Conservation (phyloP, 2,888 invertebrate species). For the Clitarchus hookeri region DNA sequence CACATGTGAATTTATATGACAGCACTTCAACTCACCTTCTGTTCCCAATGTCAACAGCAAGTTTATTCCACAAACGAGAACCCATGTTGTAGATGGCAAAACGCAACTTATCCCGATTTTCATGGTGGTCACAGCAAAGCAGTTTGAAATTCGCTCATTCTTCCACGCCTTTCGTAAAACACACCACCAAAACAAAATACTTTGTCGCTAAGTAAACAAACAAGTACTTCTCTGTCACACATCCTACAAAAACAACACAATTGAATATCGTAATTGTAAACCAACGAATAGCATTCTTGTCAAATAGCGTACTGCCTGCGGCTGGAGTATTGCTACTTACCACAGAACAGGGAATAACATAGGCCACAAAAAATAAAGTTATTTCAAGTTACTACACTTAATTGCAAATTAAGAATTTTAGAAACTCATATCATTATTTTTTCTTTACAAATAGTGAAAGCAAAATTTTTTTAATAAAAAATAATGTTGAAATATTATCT, state of each 20-base stretch:
- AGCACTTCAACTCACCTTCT: conserved; percentile 29
- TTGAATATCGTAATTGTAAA: not conserved
- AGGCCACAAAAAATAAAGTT: not conserved
- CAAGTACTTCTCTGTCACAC: not conserved
- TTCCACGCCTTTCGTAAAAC: not conserved
- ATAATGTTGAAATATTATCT: too few relatives aligned
- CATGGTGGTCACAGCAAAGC: conserved; percentile 2
- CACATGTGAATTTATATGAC: too few relatives aligned
- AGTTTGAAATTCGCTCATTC: not conserved
- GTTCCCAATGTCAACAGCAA: conserved; percentile 34
- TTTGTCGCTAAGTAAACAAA: not conserved
- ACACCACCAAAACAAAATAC: not conserved
- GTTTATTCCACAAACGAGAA: conserved; percentile 30
- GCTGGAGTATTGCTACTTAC: not conserved
- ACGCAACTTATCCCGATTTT: not conserved
- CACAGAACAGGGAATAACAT: not conserved
- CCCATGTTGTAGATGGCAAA: conserved; percentile 26
- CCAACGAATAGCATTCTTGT: not conserved
- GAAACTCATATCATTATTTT: too few relatives aligned
- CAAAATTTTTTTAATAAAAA: too few relatives aligned
- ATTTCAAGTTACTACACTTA: too few relatives aligned
- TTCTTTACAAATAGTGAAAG: too few relatives aligned
- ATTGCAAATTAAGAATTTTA: too few relatives aligned
- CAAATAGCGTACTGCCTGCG: not conserved
- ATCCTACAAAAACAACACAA: not conserved